phyloP scores from a whole-genome alignment of 2,888 invertebrate genomes.

The Himalopsyche japonica region DNA sequence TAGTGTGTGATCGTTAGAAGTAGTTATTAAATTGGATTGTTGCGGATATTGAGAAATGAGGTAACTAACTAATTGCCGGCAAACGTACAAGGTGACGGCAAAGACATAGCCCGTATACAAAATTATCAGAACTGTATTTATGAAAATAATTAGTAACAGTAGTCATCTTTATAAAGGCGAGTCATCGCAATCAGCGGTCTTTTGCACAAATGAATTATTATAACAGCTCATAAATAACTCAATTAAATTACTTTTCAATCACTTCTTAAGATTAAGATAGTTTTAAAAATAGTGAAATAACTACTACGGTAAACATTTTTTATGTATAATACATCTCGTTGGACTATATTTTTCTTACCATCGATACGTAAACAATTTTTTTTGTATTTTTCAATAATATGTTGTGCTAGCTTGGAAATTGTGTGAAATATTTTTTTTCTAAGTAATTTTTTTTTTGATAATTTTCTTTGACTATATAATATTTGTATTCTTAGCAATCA shows the following conservation, averaged over 20 bases:
- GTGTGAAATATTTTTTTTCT: too few relatives aligned
- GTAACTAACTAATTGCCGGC: background rate
- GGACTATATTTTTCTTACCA: too few relatives aligned
- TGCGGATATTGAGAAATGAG: background rate
- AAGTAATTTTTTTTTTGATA: too few relatives aligned
- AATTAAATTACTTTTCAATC: background rate
- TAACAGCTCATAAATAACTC: background rate
- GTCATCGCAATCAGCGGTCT: background rate
- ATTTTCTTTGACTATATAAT: too few relatives aligned
- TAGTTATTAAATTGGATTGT: background rate
- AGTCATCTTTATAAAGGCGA: background rate
- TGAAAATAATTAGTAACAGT: background rate
- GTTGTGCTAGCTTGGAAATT: too few relatives aligned
- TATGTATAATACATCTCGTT: too few relatives aligned
- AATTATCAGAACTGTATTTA: background rate
- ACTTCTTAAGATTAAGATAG: too few relatives aligned
- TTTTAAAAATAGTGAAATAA: too few relatives aligned
- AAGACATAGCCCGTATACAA: background rate
- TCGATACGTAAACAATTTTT: too few relatives aligned
- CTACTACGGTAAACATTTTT: too few relatives aligned
- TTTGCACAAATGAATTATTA: background rate
- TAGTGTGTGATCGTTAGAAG: background rate
- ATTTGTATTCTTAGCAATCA: too few relatives aligned
- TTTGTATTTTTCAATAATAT: too few relatives aligned
- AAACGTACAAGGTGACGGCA: background rate